Conservation (phyloP, 2,797 vertebrate species). For the Tadarida brasiliensis region DNA sequence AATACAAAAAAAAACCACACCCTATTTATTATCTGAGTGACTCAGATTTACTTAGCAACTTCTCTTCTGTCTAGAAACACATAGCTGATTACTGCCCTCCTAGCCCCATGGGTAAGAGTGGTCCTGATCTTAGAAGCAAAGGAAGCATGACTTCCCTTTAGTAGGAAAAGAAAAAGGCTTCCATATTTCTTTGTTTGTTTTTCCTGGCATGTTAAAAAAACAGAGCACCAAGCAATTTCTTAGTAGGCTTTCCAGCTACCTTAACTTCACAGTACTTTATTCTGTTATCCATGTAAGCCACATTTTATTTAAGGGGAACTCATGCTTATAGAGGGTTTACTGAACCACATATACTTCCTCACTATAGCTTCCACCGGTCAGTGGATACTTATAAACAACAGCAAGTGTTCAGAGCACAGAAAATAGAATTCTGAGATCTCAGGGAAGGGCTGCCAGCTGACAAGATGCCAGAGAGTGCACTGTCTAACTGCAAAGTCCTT, state of each 20-base stretch:
- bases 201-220: not conserved
- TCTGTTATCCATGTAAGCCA: not conserved
- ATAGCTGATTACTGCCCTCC: not conserved
- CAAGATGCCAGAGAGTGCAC: slow-evolving; percentile 25
- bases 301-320: not conserved
- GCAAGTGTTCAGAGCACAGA: slow-evolving; percentile 54
- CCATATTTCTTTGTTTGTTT: not conserved
- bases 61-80: slow-evolving; percentile 29
- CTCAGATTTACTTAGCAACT: slow-evolving; percentile 35
- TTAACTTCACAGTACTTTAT: not conserved
- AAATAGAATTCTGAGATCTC: slow-evolving; percentile 61
- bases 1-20: not conserved
- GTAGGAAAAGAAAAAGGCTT: not conserved
- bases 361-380: slow-evolving; percentile 43
- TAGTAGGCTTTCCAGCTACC: not conserved
- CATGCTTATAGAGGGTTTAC: not conserved
- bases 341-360: slow-evolving; percentile 11
- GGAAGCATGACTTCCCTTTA: not conserved
- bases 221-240: not conserved
- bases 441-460: slow-evolving; percentile 46
- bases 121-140: not conserved
- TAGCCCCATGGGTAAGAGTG: not conserved
- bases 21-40: slow-evolving; percentile 25
- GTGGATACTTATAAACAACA: slow-evolving; percentile 48
- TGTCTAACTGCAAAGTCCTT: not conserved